A percentile compares a stretch with the other conserved stretches of the same genome.
Evolutionary conservation across 1,140 invertebrate genomes (phyloP).

Genomic region (Oreohelix idahoensis): DNA sequence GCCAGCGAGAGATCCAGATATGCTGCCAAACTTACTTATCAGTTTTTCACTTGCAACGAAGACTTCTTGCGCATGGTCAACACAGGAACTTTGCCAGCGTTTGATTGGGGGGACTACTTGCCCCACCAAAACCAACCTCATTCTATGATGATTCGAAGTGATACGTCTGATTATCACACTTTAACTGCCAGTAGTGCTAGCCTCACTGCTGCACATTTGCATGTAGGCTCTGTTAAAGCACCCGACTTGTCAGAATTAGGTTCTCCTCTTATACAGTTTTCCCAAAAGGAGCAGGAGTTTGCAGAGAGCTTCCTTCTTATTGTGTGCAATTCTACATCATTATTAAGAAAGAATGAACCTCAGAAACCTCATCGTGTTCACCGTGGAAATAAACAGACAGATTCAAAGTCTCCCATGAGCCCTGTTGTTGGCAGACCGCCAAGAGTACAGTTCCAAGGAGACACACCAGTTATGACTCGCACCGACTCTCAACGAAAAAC

Average conservation of each 20-base stretch:
- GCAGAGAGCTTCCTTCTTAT: slow-evolving; percentile 70
- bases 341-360: slow-evolving; percentile 63
- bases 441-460: slow-evolving; percentile 44
- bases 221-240: slow-evolving; percentile 58
- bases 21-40: slow-evolving; percentile 65
- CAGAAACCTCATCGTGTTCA: slow-evolving; percentile 31
- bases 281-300: slow-evolving; percentile 67
- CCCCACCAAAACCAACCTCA: slow-evolving; percentile 28
- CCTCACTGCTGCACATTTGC: slow-evolving; percentile 60
- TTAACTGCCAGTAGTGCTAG: slow-evolving; percentile 63
- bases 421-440: slow-evolving; percentile 54
- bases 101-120: slow-evolving; percentile 64
- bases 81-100: slow-evolving; percentile 55
- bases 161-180: slow-evolving; percentile 66
- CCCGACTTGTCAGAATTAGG: slow-evolving; percentile 62
- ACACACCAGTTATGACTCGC: slow-evolving; percentile 63
- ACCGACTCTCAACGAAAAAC: slow-evolving; percentile 65
- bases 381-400: slow-evolving; percentile 25
- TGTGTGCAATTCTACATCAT: slow-evolving; percentile 70
- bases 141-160: slow-evolving; percentile 42
- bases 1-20: slow-evolving; percentile 69
- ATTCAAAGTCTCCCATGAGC: slow-evolving; percentile 42
- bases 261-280: slow-evolving; percentile 67
- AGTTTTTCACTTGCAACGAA: slow-evolving; percentile 67
- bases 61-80: slow-evolving; percentile 63